Conservation (phyloP, 2,888 invertebrate species). For the Napeogenes sylphis region DNA sequence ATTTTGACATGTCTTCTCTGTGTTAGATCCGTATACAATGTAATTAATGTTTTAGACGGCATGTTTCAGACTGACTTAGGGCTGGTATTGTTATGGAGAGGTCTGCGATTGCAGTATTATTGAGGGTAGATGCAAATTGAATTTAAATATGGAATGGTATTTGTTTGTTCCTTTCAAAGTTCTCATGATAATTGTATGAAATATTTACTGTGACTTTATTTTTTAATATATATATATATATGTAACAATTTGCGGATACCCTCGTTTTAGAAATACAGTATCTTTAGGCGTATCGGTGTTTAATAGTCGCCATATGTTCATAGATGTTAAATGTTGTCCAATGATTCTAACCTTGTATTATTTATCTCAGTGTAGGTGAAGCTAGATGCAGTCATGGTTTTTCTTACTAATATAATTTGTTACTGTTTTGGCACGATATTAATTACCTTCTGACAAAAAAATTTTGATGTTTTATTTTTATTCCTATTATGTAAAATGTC, state of each 20-base stretch:
- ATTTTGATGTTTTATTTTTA: constrained; percentile 59
- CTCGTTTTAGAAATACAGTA: constrained; percentile 53
- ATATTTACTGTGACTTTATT: no score
- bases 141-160: neutral
- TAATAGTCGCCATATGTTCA: constrained; percentile 69
- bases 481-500: neutral
- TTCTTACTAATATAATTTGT: constrained; percentile 75
- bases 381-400: constrained; percentile 75
- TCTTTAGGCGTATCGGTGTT: constrained; percentile 73
- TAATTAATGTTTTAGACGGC: constrained; percentile 65
- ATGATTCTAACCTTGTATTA: constrained; percentile 51
- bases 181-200: neutral
- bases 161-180: neutral
- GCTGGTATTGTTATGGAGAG: constrained; percentile 40
- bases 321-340: constrained; percentile 71
- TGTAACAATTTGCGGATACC: constrained; percentile 38
- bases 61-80: constrained; percentile 67
- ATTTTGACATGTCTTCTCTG: constrained; percentile 63
- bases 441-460: constrained; percentile 76
- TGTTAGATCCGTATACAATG: constrained; percentile 71
- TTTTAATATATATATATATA: no score
- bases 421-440: constrained; percentile 78
- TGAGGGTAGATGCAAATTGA: constrained; percentile 44
- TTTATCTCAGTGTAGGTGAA: constrained; percentile 68
- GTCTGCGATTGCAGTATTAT: constrained; percentile 59